These are phyloP conservation scores for Anthopleura xanthogrammica DNA, from an alignment of 92 coral and sea anemone genomes.

Conservation along the genomic window DNA sequence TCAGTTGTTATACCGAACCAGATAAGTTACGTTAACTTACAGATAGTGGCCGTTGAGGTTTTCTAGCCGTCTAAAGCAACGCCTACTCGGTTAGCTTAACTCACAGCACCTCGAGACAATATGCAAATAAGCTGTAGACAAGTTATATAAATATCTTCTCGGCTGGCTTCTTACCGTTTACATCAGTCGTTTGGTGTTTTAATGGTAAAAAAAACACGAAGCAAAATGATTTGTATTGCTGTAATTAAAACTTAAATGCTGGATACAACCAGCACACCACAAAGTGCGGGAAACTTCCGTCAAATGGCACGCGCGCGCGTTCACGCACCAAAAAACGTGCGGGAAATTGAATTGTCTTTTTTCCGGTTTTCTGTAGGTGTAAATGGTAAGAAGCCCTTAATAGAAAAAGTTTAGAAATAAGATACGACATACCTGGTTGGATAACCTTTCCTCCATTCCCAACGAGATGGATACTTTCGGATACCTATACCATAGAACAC, in stretches of 20 bases:
- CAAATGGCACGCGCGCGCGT: background rate
- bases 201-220: too few species aligned
- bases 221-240: too few species aligned
- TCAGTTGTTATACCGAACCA: background rate
- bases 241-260: too few species aligned
- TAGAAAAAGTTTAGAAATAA: background rate
- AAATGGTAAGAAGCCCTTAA: background rate
- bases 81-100: too few species aligned
- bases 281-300: background rate
- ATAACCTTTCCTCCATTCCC: constrained; percentile 44
- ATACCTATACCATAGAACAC: constrained; percentile 27
- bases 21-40: background rate
- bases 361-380: background rate
- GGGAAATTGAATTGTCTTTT: background rate
- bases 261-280: background rate
- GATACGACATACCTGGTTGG: constrained; percentile 40
- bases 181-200: too few species aligned
- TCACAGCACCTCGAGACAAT: too few species aligned
- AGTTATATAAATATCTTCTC: too few species aligned
- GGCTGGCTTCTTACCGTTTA: too few species aligned
- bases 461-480: constrained; percentile 74
- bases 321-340: background rate
- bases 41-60: background rate
- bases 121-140: too few species aligned
- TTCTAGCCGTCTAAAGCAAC: too few species aligned